Evolutionary conservation across 2,797 vertebrate genomes (phyloP).

Genomic region (Pantherophis alleghaniensis): DNA sequence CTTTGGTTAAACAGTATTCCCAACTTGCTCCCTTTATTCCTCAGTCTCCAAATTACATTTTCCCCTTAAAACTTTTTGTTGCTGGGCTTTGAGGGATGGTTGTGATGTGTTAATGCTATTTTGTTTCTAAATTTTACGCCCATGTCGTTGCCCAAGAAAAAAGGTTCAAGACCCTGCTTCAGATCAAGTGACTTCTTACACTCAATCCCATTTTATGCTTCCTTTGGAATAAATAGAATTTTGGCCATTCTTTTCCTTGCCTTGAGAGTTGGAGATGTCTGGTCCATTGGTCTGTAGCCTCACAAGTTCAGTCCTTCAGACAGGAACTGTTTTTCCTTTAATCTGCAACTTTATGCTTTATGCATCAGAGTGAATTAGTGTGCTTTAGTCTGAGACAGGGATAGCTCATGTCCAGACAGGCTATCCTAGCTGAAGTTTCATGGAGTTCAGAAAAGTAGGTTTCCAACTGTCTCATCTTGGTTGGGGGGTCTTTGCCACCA

Average conservation of each 20-base stretch:
- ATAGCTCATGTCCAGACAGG: not conserved
- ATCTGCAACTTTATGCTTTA: not conserved
- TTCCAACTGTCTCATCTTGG: not conserved
- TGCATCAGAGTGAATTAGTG: not conserved
- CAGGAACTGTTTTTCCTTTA: not conserved
- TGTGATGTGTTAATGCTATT: constrained; percentile 5
- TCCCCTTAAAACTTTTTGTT: not conserved
- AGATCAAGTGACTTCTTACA: not conserved
- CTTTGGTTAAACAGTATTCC: not conserved
- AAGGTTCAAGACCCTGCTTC: not conserved
- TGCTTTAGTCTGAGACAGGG: not conserved
- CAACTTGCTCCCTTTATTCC: not conserved
- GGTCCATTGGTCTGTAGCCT: not conserved
- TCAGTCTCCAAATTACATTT: not conserved
- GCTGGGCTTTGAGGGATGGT: not conserved
- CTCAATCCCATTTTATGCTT: not conserved
- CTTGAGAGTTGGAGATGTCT: not conserved
- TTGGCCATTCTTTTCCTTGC: not conserved
- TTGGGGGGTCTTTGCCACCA: not conserved
- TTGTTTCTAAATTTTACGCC: not conserved
- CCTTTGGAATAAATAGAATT: not conserved
- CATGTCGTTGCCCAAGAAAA: not conserved
- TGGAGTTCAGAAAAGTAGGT: not conserved
- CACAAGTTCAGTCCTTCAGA: not conserved
- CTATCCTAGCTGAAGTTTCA: not conserved